Conservation (phyloP, 2,888 invertebrate genomes). For the Drosophila subsilvestris region DNA sequence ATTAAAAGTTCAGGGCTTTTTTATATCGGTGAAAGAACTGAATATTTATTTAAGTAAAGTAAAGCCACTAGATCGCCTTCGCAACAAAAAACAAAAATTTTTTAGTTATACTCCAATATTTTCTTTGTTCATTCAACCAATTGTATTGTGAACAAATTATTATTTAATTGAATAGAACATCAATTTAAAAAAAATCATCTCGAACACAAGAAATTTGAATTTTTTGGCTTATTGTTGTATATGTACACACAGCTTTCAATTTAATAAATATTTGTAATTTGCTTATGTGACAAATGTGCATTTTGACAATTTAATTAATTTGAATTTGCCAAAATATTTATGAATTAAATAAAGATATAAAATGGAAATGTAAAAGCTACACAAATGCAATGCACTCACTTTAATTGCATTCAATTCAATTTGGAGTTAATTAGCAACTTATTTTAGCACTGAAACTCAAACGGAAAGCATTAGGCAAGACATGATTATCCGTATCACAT, state of each 20-base stretch:
- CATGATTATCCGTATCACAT: neutral
- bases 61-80: neutral
- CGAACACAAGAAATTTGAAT: rapidly evolving
- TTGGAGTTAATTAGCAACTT: neutral
- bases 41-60: neutral
- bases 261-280: neutral
- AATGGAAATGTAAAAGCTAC: neutral
- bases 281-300: neutral
- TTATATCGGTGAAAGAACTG: too few species aligned
- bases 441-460: neutral
- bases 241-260: too few species aligned
- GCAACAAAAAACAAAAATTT: too few species aligned
- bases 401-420: neutral
- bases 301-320: neutral
- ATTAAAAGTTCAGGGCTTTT: too few species aligned
- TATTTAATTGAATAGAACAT: neutral
- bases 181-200: neutral
- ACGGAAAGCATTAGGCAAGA: neutral
- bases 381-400: neutral
- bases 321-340: too few species aligned
- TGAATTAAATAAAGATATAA: neutral
- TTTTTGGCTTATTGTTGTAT: neutral
- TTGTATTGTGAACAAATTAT: neutral
- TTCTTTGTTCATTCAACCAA: neutral
- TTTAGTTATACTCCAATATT: neutral